Conservation (phyloP, 2,113 vertebrate species). For the Cynopterus brachyotis region DNA sequence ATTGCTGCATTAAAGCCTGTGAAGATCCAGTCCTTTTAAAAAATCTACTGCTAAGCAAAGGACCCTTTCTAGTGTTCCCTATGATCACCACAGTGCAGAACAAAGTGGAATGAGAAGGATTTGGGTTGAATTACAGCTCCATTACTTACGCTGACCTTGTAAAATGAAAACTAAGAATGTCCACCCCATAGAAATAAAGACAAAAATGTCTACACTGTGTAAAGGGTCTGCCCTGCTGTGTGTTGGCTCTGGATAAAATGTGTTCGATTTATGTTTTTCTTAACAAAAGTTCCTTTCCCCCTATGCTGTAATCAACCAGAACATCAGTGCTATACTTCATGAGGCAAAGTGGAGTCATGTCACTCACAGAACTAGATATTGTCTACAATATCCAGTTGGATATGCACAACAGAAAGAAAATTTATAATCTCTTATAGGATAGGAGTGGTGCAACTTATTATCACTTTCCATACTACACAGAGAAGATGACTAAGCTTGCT, state of each 20-base stretch:
- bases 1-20: not conserved
- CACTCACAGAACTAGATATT: not conserved
- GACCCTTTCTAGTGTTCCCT: not conserved
- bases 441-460: not conserved
- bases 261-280: not conserved
- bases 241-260: not conserved
- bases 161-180: constrained; percentile 15
- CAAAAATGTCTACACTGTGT: not conserved
- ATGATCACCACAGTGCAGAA: not conserved
- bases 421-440: not conserved
- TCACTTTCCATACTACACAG: not conserved
- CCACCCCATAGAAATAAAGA: not conserved
- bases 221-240: not conserved
- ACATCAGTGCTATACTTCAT: not conserved
- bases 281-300: not conserved
- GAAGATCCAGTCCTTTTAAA: not conserved
- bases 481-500: not conserved
- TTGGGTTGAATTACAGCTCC: not conserved
- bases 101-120: not conserved
- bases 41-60: not conserved
- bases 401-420: not conserved
- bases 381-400: too few relatives aligned
- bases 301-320: not conserved
- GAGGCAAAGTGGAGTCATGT: not conserved
- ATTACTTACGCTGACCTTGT: constrained; percentile 16